Base-by-base conservation (phyloP, 2,888 invertebrate species). In the Leptinotarsa juncta region DNA sequence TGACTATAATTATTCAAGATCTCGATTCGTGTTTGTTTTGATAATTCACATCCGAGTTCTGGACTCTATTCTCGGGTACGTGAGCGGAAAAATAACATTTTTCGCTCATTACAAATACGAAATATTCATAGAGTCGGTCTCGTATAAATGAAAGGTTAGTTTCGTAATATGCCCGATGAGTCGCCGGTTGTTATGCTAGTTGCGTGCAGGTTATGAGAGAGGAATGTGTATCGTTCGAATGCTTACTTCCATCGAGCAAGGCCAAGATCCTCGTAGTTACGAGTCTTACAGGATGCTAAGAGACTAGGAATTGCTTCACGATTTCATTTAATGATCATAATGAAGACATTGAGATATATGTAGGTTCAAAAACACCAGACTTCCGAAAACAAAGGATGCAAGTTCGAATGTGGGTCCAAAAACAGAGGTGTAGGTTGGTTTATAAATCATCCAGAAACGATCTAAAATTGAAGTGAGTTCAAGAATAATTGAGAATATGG, bases 81-180 rank as follows among this genome's bases (percentile, higher is more conserved):
- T 57, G 57, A 57, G 23, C 10, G 23, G 57, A 57, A 57, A 57
- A 12, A 57, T 15, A 57, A 57, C 51, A 14, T 18, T n/a, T 53
- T 53, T 53, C 53, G 53, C 18, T 18, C 53, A 53, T 23, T 57
- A 57, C 20, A 57, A 57, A 57, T 26, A 57, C 23, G 20, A 57
- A 57, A 57, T 57, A 57, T 62, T 62, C 62, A 32, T 62, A 62
- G 62, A 62, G 62, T 62, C 62, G 62, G 57, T 23, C 18, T 42
- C n/a, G 62, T n/a, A 42, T 62, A 62, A 57, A 57, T 57, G 57
- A 57, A 62, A 62, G 62, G 62, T 62, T 62, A 62, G 62, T 62
- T 32, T 62, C 12, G 42, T 62, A 62, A 62, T 62, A 62, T n/a
- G n/a, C 32, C 62, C 62, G 62, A 62, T 62, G 62, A n/a, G 62